Evolutionary conservation across 2,888 invertebrate genomes (phyloP).

Genomic region (Psylliodes chrysocephalus): DNA sequence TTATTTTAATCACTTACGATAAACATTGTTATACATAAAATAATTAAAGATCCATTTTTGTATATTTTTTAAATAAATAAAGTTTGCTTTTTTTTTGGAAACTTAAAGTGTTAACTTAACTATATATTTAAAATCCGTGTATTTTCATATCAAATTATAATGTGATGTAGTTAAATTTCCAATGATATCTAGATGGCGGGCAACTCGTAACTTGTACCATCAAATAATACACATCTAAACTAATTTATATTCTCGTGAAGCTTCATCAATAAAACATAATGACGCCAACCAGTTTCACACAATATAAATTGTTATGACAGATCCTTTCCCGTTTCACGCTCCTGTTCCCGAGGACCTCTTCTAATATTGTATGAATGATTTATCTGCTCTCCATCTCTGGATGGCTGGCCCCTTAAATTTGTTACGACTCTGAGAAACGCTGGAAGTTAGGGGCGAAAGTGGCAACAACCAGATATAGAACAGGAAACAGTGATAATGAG

Average conservation of each 20-base stretch:
- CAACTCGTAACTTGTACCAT: too few species aligned
- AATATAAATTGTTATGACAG: constrained; percentile 44
- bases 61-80: too few species aligned
- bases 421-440: constrained; percentile 1
- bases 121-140: too few species aligned
- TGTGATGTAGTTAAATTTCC: too few species aligned
- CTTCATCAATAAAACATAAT: constrained; percentile 37
- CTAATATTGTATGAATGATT: constrained; percentile 44
- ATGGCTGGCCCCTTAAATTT: constrained; percentile 20
- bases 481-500: background rate
- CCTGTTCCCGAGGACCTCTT: constrained; percentile 34
- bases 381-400: constrained; percentile 30
- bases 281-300: constrained; percentile 28
- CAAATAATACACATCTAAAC: background rate
- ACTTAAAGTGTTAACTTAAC: too few species aligned
- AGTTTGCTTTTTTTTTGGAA: too few species aligned
- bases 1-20: too few species aligned
- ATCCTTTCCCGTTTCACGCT: constrained; percentile 36
- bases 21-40: too few species aligned
- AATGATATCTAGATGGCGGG: too few species aligned
- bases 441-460: constrained; percentile 23
- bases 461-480: constrained; percentile 27
- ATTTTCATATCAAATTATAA: too few species aligned
- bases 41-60: too few species aligned
- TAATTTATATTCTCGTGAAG: constrained; percentile 16